Evolutionary conservation across 2,113 vertebrate genomes (phyloP).

Genomic region (Perca flavescens): DNA sequence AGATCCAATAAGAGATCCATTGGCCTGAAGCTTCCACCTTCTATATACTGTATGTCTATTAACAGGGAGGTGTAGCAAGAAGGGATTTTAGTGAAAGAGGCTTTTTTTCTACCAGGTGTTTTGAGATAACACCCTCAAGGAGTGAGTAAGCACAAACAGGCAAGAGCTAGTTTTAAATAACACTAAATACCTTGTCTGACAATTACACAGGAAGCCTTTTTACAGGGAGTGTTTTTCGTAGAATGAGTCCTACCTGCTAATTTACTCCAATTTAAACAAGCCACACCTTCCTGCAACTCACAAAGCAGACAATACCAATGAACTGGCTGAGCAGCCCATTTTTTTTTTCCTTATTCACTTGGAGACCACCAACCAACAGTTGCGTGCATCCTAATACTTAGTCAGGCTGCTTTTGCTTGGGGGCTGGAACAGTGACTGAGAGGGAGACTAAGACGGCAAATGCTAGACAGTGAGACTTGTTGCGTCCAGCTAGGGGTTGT

Average conservation of each 20-base stretch:
- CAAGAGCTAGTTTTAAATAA: constrained; percentile 30
- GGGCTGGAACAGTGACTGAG: constrained; percentile 29
- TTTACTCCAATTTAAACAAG: constrained; percentile 14
- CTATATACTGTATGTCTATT: constrained; percentile 11
- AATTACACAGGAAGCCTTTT: constrained; percentile 23
- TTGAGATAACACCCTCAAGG: constrained; percentile 20
- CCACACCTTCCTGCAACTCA: background rate
- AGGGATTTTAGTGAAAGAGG: constrained; percentile 11
- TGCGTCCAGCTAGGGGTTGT: constrained; percentile 46
- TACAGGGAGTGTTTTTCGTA: constrained; percentile 14
- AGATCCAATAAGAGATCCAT: constrained; percentile 46
- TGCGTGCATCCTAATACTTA: constrained; percentile 35
- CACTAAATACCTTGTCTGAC: background rate
- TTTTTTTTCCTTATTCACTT: background rate
- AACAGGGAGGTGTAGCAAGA: constrained; percentile 30
- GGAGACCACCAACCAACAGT: constrained; percentile 46
- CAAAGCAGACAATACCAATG: background rate
- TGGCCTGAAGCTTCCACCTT: constrained; percentile 41
- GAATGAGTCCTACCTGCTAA: background rate
- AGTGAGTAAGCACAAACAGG: constrained; percentile 16
- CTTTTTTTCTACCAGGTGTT: constrained; percentile 46
- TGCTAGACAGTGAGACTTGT: constrained; percentile 57
- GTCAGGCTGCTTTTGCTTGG: constrained; percentile 29
- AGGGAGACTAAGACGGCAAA: constrained; percentile 9
- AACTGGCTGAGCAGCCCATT: background rate